phyloP scores from a whole-genome alignment of 2,888 invertebrate genomes.

The Meta bourneti region DNA sequence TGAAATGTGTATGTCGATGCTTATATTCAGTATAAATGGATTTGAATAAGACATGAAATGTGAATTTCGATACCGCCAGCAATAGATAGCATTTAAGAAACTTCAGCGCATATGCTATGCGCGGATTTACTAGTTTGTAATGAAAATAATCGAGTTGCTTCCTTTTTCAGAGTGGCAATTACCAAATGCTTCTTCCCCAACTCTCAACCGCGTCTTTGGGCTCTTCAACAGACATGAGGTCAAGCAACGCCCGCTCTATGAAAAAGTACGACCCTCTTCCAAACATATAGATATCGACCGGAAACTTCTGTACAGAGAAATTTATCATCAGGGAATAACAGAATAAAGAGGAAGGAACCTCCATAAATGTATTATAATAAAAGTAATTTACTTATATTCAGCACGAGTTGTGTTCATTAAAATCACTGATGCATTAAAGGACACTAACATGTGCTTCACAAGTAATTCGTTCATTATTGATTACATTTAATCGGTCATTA shows the following conservation, averaged over 20 bases:
- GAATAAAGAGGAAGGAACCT: background rate
- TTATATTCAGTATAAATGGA: no score
- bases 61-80: no score
- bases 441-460: background rate
- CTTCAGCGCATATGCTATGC: no score
- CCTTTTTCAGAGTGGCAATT: slow-evolving; percentile 67
- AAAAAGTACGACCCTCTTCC: slow-evolving; percentile 74
- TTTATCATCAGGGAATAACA: no score
- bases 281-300: slow-evolving; percentile 39
- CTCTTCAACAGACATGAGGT: slow-evolving; percentile 59
- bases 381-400: background rate
- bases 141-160: background rate
- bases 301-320: no score
- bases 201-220: slow-evolving; percentile 65
- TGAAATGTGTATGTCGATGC: no score
- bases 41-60: no score
- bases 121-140: no score
- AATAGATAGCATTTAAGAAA: no score
- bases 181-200: slow-evolving; percentile 68
- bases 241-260: slow-evolving; percentile 58
- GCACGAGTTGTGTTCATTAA: background rate
- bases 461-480: background rate
- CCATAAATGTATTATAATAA: slow-evolving; percentile 18
- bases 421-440: no score
- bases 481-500: no score